Conservation (phyloP, 2,113 vertebrate genomes). For the Xiphorhynchus elegans region DNA sequence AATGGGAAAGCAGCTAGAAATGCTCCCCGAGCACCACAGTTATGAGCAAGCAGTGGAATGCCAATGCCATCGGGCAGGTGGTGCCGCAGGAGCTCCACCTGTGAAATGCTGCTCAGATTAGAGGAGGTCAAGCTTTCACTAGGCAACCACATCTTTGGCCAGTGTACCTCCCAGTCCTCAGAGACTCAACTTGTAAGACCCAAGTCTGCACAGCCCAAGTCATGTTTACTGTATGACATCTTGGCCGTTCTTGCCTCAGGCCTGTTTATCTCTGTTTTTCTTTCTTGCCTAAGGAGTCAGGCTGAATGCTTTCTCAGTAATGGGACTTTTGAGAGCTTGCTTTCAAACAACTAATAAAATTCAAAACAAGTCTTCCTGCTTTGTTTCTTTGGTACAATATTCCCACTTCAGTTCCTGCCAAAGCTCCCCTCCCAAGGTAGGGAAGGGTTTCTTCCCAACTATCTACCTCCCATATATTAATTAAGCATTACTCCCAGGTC, state of each 20-base stretch:
- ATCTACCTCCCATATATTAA: not conserved
- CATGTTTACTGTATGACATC: not conserved
- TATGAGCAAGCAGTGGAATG: fast-evolving
- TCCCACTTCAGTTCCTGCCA: not conserved
- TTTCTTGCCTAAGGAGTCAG: not conserved
- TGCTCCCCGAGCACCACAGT: fast-evolving
- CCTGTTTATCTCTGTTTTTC: not conserved
- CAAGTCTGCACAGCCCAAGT: not conserved
- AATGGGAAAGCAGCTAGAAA: not conserved
- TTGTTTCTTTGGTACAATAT: not conserved
- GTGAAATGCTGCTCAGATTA: not conserved
- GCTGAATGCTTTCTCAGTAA: not conserved
- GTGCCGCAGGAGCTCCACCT: fast-evolving
- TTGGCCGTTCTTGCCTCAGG: not conserved
- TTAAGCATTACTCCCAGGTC: not conserved
- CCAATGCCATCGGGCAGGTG: fast-evolving
- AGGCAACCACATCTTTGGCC: not conserved
- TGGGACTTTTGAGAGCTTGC: not conserved
- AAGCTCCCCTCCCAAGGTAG: constrained; percentile 5
- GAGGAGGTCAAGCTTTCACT: not conserved
- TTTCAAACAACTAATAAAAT: constrained; percentile 35
- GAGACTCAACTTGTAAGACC: not conserved
- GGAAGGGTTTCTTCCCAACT: constrained; percentile 3
- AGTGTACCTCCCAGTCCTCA: fast-evolving
- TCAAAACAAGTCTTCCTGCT: constrained; percentile 9